Evolutionary conservation across 2,797 vertebrate species (phyloP), one percentile per base, ranked within the genome.

Genomic region (Trachops cirrhosus): DNA sequence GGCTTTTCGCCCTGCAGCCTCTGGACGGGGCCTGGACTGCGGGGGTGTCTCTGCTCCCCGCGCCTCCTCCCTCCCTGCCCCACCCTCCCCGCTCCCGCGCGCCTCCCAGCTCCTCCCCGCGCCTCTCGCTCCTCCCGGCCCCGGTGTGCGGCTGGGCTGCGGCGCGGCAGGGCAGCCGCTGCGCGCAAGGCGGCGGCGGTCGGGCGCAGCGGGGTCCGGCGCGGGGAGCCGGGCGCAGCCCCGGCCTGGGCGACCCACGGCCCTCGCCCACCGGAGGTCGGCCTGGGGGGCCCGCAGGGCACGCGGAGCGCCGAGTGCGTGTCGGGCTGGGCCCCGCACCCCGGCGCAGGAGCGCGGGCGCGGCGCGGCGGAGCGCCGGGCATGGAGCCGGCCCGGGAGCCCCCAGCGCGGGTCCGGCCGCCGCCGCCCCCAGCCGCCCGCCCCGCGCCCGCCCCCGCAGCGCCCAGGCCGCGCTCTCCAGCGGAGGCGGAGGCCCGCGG

Each of bases 381-480:
- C 93, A 97, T 97, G 97, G 96, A 97, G 83, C 95, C 93, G n/a
- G 68, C 84, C 62, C 93, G 73, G 19, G 70, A 73, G 44, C 67
- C 54, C 41, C 87, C 82, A 0, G 71, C 41, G 57, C 74, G 67
- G 24, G 83, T 86, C 89, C 0, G 92, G 24, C 80, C 87, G 32
- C 86, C 89, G 46, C 88, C 89, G 92, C 73, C 96, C 88, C 39
- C 94, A 48, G 52, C 87, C 91, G 70, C 77, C 54, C 86, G 79
- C 10, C 68, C 96, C 0, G 89, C 34, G 62, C 89, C 34, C 68
- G 95, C 57, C 12, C 79, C 95, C 41, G 26, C 94, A 1, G 95
- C 94, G 37, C 91, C 97, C 70, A 71, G 97, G 91, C 96, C 96
- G 29, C 97, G 97, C 57, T 97, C 97, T 52, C 97, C 97, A 0